Evolutionary conservation across 1,140 invertebrate genomes (phyloP).

Genomic region (Bombus cullumanus): DNA sequence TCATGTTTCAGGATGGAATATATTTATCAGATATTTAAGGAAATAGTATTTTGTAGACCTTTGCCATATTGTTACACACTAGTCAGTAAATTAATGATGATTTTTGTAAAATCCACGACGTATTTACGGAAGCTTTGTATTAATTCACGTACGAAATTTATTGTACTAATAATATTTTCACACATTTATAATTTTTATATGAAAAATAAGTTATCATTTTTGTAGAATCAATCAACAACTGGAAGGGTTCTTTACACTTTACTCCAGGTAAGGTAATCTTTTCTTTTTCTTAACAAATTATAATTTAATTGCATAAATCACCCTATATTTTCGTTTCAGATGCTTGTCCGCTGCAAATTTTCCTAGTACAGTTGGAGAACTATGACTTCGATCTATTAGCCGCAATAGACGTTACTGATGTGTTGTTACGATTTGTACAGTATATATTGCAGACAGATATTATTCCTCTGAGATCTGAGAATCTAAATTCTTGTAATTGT

Average conservation of each 20-base stretch:
- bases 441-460: slow-evolving; percentile 64
- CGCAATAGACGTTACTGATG: slow-evolving; percentile 69
- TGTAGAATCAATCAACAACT: slow-evolving; percentile 65
- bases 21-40: slow-evolving; percentile 75
- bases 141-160: slow-evolving; percentile 56
- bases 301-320: slow-evolving; percentile 17
- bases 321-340: slow-evolving; percentile 65
- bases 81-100: slow-evolving; percentile 69
- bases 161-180: neutral
- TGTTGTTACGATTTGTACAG: slow-evolving; percentile 71
- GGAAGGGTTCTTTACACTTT: slow-evolving; percentile 73
- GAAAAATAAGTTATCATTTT: slow-evolving; percentile 24
- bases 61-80: slow-evolving; percentile 71
- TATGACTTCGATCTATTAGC: slow-evolving; percentile 73
- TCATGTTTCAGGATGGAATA: slow-evolving; percentile 72
- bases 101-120: slow-evolving; percentile 62
- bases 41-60: slow-evolving; percentile 77
- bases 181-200: neutral
- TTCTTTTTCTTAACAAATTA: neutral
- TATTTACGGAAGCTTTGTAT: slow-evolving; percentile 53
- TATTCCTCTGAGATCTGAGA: slow-evolving; percentile 65
- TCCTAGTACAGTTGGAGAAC: slow-evolving; percentile 73
- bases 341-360: slow-evolving; percentile 76
- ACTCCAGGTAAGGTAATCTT: slow-evolving; percentile 68
- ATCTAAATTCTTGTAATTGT: slow-evolving; percentile 70